Evolutionary conservation across 2,888 invertebrate genomes (phyloP).

Genomic region (Syrphus vitripennis): DNA sequence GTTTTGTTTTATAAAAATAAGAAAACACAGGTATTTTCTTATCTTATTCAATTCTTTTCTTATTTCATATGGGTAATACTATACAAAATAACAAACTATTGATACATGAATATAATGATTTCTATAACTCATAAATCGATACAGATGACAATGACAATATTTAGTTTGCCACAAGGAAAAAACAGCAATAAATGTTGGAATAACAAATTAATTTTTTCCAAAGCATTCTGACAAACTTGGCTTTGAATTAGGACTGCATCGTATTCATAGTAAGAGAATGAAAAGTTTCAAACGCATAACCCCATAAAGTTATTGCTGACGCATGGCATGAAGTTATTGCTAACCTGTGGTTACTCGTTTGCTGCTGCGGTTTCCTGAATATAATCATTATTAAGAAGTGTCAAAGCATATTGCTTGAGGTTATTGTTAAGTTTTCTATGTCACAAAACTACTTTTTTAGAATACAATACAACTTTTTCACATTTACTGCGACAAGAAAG

Average conservation of each 20-base stretch:
- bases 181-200: not conserved
- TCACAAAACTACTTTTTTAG: not conserved
- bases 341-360: slow-evolving; percentile 16
- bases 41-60: too few relatives aligned
- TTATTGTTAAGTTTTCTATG: slow-evolving; percentile 26
- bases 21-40: too few relatives aligned
- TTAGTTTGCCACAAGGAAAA: not conserved
- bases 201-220: not conserved
- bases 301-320: not conserved
- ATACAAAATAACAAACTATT: too few relatives aligned
- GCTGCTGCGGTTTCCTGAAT: slow-evolving; percentile 33
- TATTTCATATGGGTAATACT: too few relatives aligned
- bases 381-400: slow-evolving; percentile 41
- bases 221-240: not conserved
- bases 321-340: not conserved
- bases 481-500: not conserved
- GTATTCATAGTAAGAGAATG: not conserved
- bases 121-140: not conserved
- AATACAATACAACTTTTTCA: not conserved
- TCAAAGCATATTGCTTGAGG: slow-evolving; percentile 39
- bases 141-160: too few relatives aligned
- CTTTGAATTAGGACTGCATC: not conserved
- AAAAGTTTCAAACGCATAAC: not conserved
- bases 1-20: too few relatives aligned
- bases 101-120: too few relatives aligned